Evolutionary conservation across 37 sponge, comb jelly and placozoan species (phyloP), one percentile per base, ranked within the genome.

Genomic region (Bolinopsis microptera): DNA sequence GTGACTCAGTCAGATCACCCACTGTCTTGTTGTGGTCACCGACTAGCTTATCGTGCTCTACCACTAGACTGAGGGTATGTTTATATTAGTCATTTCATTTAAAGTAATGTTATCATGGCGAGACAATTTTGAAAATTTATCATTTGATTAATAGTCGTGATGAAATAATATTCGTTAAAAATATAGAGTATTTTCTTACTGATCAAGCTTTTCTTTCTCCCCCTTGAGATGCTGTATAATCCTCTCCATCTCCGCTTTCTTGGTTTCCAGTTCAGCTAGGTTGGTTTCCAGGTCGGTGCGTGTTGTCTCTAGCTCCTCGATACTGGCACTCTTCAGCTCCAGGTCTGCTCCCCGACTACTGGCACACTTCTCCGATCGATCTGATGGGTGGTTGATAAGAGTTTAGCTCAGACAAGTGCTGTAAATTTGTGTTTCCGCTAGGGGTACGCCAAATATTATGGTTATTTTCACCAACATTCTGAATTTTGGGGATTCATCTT

Each of bases 191-290:
- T n/a, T n/a, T n/a, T n/a, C 83, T 35, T 36, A 86, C 90, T 40
- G 37, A 26, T 86, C 90, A n/a, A 86, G 90, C 39, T 39, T 41
- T 34, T 86, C 90, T 27, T 86, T 86, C 90, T 86, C 90, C 25
- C 61, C 61, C 8, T 23, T 13, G 3, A 86, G 90, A 22, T 41
- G 41, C 28, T 40, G 48, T 0, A 86, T 86, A 0, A 1, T 8
- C 27, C 3, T 39, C 61, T 86, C 90, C 90, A 86, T 86, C 0
- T 86, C 48, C 34, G 38, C 36, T 25, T 39, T 39, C 27, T 38
- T 41, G 48, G 32, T 39, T n/a, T 86, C 90, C 90, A 86, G 26
- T 0, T 86, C 61, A 8, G 90, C 32, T 1, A 86, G 48, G 39
- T 39, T 41, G 25, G 3, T 26, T 48, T 86, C 90, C 21, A 86